Percentiles rank a stretch among this genome's conserved stretches.
These are phyloP conservation scores for Dorcus parallelipipedus DNA, from an alignment of 2,888 invertebrate species.

Conservation along the genomic window DNA sequence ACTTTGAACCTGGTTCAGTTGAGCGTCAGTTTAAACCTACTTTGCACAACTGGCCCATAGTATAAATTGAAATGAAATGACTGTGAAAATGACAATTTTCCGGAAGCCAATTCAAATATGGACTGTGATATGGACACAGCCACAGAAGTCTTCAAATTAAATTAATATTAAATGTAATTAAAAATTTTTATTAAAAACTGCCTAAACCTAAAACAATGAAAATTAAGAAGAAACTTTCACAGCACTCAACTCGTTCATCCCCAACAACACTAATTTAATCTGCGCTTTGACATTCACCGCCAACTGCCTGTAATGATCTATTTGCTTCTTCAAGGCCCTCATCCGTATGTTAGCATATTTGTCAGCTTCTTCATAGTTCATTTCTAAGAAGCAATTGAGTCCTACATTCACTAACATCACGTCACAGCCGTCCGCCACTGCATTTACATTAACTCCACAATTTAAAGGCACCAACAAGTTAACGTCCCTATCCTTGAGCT, in stretches of 20 bases:
- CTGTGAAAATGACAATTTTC: too few species aligned
- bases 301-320: conserved; percentile 41
- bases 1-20: too few species aligned
- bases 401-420: conserved; percentile 40
- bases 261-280: conserved; percentile 45
- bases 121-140: too few species aligned
- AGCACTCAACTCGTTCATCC: conserved; percentile 39
- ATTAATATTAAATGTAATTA: too few species aligned
- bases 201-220: too few species aligned
- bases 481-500: conserved; percentile 37
- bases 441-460: conserved; percentile 33
- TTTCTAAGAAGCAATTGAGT: conserved; percentile 41
- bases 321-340: conserved; percentile 40
- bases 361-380: conserved; percentile 44
- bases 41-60: too few species aligned
- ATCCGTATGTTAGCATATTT: conserved; percentile 44
- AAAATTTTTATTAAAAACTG: too few species aligned
- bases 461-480: conserved; percentile 33
- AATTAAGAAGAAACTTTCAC: too few species aligned
- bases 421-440: conserved; percentile 38
- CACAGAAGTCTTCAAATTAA: too few species aligned
- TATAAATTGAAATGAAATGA: too few species aligned
- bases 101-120: too few species aligned
- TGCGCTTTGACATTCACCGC: conserved; percentile 46
- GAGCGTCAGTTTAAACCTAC: too few species aligned